A percentile compares a stretch with the other conserved stretches of the same genome.
phyloP scores from a whole-genome alignment of 2,888 invertebrate genomes.

The Scaptomyza reducta region DNA sequence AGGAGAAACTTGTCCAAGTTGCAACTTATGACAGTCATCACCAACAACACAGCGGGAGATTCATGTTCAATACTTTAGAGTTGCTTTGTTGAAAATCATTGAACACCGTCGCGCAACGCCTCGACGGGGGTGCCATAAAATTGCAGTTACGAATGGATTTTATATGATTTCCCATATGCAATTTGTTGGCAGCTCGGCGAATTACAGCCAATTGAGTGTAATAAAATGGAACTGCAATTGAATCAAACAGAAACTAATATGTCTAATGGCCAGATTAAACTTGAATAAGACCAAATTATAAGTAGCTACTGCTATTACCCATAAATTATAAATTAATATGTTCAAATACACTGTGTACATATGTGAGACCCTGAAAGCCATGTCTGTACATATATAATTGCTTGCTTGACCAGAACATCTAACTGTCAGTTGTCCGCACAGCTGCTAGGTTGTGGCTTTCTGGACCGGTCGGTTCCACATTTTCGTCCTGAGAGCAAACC shows the following conservation, averaged over 20 bases:
- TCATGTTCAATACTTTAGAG: constrained; percentile 1
- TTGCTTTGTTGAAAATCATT: constrained; percentile 4
- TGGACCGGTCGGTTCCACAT: neutral
- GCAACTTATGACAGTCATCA: constrained; percentile 18
- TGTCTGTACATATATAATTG: constrained; percentile 35
- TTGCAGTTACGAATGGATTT: constrained; percentile 11
- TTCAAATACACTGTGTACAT: constrained; percentile 1
- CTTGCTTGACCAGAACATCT: constrained; percentile 35
- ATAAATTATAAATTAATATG: neutral
- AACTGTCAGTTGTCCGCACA: constrained; percentile 60
- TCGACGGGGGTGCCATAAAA: neutral
- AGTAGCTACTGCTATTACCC: neutral
- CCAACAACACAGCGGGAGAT: neutral
- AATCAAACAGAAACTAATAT: constrained; percentile 38
- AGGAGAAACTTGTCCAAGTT: constrained; percentile 8
- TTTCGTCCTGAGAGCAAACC: constrained; percentile 23
- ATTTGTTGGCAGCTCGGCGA: neutral
- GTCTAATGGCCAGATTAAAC: constrained; percentile 41
- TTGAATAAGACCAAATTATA: constrained; percentile 15
- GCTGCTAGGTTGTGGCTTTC: constrained; percentile 9
- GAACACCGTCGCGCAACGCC: neutral
- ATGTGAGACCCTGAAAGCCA: neutral
- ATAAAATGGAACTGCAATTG: neutral
- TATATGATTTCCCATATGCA: neutral
- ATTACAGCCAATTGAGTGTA: constrained; percentile 2